phyloP scores from a whole-genome alignment of 1,140 invertebrate genomes.

The Myzus persicae region DNA sequence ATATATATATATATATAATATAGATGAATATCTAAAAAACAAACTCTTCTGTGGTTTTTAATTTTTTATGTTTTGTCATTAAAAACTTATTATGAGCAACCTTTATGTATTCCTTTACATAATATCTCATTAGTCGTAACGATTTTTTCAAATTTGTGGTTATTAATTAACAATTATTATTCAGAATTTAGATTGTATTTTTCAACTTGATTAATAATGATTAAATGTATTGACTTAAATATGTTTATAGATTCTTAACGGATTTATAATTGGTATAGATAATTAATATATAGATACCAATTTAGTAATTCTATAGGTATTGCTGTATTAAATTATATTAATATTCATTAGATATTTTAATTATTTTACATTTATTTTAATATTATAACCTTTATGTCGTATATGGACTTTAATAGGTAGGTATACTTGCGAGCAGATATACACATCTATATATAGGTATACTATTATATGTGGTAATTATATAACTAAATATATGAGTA shows the following conservation, averaged over 20 bases:
- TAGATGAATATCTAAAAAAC: not conserved
- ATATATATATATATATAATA: too few relatives aligned
- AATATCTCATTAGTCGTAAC: not conserved
- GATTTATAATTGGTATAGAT: not conserved
- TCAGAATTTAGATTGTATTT: not conserved
- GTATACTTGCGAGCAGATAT: not conserved
- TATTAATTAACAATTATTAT: too few relatives aligned
- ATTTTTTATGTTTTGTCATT: not conserved
- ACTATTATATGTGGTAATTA: not conserved
- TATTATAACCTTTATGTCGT: not conserved
- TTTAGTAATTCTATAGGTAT: not conserved
- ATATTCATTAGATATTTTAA: not conserved
- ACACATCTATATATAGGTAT: not conserved
- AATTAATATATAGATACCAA: not conserved
- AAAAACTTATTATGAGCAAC: not conserved
- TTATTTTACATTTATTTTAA: not conserved
- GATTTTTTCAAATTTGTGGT: not conserved
- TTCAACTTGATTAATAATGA: not conserved
- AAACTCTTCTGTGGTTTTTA: not conserved
- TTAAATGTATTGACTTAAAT: constrained; percentile 1
- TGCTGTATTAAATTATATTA: not conserved
- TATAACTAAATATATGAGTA: not conserved
- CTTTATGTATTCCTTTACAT: not conserved
- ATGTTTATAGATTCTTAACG: not conserved
- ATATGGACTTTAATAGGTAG: too few relatives aligned